Conservation (phyloP, 2,888 invertebrate species). For the Agonopterix alstromeriana region DNA sequence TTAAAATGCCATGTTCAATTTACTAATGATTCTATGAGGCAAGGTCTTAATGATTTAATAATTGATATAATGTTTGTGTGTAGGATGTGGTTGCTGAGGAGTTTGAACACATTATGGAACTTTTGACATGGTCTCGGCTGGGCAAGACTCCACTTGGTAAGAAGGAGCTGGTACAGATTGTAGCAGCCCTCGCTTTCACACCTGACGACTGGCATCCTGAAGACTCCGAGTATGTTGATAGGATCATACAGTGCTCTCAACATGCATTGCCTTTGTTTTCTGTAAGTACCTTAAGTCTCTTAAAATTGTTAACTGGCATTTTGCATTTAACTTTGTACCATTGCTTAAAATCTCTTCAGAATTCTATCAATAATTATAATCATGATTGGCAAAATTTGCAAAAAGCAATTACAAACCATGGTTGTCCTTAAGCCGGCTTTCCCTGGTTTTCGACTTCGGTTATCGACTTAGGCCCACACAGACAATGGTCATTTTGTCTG, state of each 20-base stretch:
- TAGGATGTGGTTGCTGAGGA: slow-evolving; percentile 94
- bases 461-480: too few relatives aligned
- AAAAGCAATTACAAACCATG: too few relatives aligned
- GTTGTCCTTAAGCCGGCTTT: too few relatives aligned
- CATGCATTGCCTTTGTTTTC: slow-evolving; percentile 93
- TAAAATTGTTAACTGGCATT: too few relatives aligned
- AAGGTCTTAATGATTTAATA: background rate
- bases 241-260: slow-evolving; percentile 90
- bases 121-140: slow-evolving; percentile 87
- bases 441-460: too few relatives aligned
- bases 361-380: too few relatives aligned
- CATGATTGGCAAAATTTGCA: too few relatives aligned
- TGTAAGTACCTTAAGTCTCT: slow-evolving; percentile 73
- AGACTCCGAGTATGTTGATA: slow-evolving; percentile 84
- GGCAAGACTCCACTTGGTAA: slow-evolving; percentile 90
- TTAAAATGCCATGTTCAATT: background rate
- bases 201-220: slow-evolving; percentile 84
- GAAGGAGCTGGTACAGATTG: slow-evolving; percentile 90
- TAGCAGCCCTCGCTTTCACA: slow-evolving; percentile 85
- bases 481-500: too few relatives aligned
- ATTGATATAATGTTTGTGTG: background rate
- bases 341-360: too few relatives aligned
- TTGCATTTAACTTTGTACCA: too few relatives aligned
- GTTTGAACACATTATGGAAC: slow-evolving; percentile 92
- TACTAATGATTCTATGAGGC: slow-evolving; percentile 2